A percentile compares a stretch with the other conserved stretches of the same genome.
Evolutionary conservation across 2,113 vertebrate genomes (phyloP).

Genomic region (Oryzias woworae): DNA sequence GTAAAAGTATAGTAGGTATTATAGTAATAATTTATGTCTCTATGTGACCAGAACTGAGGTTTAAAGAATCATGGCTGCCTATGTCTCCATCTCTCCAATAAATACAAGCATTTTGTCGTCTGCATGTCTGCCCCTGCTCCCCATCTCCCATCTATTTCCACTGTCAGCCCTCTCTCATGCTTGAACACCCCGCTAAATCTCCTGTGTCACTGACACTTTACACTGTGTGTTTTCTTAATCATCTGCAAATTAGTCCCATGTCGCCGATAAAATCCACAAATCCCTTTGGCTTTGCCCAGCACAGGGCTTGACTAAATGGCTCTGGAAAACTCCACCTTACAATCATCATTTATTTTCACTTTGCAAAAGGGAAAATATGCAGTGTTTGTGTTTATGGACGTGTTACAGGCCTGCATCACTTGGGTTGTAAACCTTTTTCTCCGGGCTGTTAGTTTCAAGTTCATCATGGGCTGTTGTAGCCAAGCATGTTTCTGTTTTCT

Average conservation of each 20-base stretch:
- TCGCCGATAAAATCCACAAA: constrained; percentile 62
- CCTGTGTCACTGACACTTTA: constrained; percentile 38
- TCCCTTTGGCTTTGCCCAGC: constrained; percentile 27
- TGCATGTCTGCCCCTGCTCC: constrained; percentile 13
- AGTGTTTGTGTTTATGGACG: constrained; percentile 64
- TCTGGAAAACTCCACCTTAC: constrained; percentile 58
- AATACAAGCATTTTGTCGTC: constrained; percentile 29
- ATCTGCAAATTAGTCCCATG: constrained; percentile 69
- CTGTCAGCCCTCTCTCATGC: constrained; percentile 17
- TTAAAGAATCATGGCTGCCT: constrained; percentile 1
- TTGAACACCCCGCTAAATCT: constrained; percentile 21
- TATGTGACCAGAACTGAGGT: constrained; percentile 24
- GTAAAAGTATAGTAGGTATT: no score
- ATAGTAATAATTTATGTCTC: constrained; percentile 30
- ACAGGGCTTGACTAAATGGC: constrained; percentile 18
- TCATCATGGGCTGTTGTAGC: constrained; percentile 36
- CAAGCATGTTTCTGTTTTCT: constrained; percentile 25
- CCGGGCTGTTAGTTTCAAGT: constrained; percentile 49
- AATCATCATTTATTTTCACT: constrained; percentile 60
- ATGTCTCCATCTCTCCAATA: constrained; percentile 24
- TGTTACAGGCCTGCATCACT: constrained; percentile 52
- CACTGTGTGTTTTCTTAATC: constrained; percentile 73
- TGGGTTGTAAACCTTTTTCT: constrained; percentile 46
- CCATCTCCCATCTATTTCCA: constrained; percentile 19
- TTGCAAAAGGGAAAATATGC: constrained; percentile 40